Conservation (phyloP, 2,888 invertebrate species). For the Drosophila rubida region DNA sequence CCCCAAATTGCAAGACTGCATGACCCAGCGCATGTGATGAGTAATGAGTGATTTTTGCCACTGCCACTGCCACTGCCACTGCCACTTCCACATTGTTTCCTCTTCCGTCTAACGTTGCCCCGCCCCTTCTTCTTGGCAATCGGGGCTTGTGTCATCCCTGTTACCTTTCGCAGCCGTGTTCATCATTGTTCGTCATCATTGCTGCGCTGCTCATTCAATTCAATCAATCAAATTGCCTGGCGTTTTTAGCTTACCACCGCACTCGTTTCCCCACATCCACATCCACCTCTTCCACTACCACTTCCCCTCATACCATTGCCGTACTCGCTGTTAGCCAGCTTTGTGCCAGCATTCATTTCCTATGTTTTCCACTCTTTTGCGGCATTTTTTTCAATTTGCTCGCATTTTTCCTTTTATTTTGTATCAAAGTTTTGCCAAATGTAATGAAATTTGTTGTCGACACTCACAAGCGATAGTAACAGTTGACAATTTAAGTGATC, state of each 20-base stretch:
- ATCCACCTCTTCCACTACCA: background rate
- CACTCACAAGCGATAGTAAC: background rate
- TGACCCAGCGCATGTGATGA: conserved; percentile 48
- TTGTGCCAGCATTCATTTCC: conserved; percentile 8
- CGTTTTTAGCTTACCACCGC: conserved; percentile 47
- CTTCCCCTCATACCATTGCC: background rate
- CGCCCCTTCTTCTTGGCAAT: background rate
- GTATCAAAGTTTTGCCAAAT: background rate
- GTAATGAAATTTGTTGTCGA: background rate
- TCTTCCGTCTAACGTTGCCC: background rate
- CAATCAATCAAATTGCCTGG: conserved; percentile 72
- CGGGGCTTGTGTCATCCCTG: conserved; percentile 2
- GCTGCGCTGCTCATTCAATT: conserved; percentile 57
- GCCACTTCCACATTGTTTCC: background rate
- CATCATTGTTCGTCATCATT: conserved; percentile 31
- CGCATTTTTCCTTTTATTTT: background rate
- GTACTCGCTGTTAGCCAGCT: conserved; percentile 5
- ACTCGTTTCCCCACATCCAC: conserved; percentile 1
- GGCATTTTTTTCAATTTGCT: background rate
- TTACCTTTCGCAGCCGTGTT: conserved; percentile 12
- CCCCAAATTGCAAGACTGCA: conserved; percentile 62
- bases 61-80: background rate
- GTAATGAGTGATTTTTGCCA: conserved; percentile 42
- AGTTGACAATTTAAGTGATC: no score
- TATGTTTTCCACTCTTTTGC: background rate